phyloP scores from a whole-genome alignment of 2,797 vertebrate genomes.

The Orientallactaga sibirica region DNA sequence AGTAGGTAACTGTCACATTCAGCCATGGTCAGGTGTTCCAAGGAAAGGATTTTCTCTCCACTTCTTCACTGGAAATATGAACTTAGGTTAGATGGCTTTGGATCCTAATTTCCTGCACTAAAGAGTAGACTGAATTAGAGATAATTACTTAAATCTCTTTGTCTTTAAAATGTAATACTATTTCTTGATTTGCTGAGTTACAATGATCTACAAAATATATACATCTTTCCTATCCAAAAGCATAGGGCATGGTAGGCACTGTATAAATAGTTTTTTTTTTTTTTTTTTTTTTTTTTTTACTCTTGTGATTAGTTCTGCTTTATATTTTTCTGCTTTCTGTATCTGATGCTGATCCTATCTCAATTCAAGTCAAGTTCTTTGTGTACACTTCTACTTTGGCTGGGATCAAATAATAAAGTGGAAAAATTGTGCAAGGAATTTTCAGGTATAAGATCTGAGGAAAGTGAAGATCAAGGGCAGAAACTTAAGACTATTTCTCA shows the following conservation, averaged over 20 bases:
- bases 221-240: not conserved
- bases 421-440: not conserved
- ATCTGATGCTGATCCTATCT: not conserved
- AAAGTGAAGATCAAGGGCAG: not conserved
- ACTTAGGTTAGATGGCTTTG: not conserved
- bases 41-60: not conserved
- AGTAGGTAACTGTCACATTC: not conserved
- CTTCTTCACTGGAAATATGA: not conserved
- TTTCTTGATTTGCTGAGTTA: not conserved
- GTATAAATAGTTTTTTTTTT: not conserved
- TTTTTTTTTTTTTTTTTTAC: not conserved
- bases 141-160: conserved; percentile 44
- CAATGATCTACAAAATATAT: conserved; percentile 21
- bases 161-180: conserved; percentile 45
- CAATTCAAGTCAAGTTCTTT: not conserved
- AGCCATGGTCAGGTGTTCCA: not conserved
- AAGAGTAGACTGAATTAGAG: not conserved
- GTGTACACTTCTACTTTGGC: not conserved
- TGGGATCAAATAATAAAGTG: conserved; percentile 20
- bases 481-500: not conserved
- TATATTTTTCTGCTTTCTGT: not conserved
- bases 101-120: not conserved
- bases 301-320: conserved; percentile 4
- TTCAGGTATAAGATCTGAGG: not conserved
- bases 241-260: not conserved